Percentiles rank a stretch among this genome's conserved stretches.
Conservation (phyloP, 1,140 invertebrate genomes). For the Cydia pomonella region DNA sequence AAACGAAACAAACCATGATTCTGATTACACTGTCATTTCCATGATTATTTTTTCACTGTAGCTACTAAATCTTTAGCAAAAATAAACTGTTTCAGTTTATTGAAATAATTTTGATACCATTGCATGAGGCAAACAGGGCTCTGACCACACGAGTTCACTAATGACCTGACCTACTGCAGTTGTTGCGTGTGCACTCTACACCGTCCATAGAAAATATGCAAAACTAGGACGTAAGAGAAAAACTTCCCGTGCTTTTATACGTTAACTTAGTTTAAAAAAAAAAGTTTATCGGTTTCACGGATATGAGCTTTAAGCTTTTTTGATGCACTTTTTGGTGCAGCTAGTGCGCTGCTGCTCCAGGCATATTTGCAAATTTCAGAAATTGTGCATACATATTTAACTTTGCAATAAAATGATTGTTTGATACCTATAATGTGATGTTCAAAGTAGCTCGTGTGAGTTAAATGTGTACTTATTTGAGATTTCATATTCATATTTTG, state of each 20-base stretch:
- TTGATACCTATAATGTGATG: background rate
- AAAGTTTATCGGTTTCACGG: conserved; percentile 61
- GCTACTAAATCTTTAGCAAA: too few species aligned
- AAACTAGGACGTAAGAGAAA: conserved; percentile 55
- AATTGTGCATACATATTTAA: conserved; percentile 5
- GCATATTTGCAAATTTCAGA: conserved; percentile 1
- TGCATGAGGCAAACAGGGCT: background rate
- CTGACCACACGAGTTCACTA: background rate
- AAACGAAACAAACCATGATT: too few species aligned
- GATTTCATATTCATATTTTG: background rate
- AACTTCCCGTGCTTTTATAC: conserved; percentile 61
- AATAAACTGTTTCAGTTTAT: too few species aligned
- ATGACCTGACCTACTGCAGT: conserved; percentile 6
- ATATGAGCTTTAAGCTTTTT: conserved; percentile 25
- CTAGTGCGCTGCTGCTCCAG: background rate
- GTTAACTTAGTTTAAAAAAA: conserved; percentile 59
- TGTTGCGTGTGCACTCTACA: conserved; percentile 43
- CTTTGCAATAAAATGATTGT: background rate
- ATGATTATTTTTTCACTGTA: too few species aligned
- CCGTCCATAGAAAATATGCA: conserved; percentile 53
- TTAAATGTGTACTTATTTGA: background rate
- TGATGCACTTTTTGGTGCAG: conserved; percentile 17
- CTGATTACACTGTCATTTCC: too few species aligned
- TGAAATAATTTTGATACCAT: background rate
- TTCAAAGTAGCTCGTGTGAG: background rate